phyloP scores from a whole-genome alignment of 64 coral and sea anemone species.

The Platygyra sinensis region DNA sequence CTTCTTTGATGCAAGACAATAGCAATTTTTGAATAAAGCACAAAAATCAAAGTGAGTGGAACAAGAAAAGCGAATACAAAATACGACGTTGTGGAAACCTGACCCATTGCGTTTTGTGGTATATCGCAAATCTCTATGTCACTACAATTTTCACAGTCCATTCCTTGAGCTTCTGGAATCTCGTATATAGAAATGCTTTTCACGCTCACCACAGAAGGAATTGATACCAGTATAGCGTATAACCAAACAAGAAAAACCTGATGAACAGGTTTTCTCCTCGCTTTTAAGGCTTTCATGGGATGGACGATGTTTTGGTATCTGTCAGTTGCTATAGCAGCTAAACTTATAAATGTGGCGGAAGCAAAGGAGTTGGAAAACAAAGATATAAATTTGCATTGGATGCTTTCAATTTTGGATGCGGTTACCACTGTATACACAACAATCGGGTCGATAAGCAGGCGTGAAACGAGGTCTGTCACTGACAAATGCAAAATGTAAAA shows the following conservation, averaged over 20 bases:
- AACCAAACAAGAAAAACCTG: slow-evolving; percentile 17
- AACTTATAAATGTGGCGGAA: slow-evolving; percentile 23
- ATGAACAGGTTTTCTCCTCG: not conserved
- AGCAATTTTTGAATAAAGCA: not conserved
- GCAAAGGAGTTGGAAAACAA: not conserved
- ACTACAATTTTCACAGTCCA: not conserved
- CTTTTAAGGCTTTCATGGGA: not conserved
- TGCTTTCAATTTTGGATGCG: not conserved
- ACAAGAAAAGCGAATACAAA: not conserved
- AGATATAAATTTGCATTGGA: not conserved
- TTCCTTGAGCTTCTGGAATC: not conserved
- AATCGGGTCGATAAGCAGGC: slow-evolving; percentile 2
- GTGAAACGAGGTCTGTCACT: slow-evolving; percentile 11
- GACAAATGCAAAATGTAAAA: slow-evolving; percentile 52
- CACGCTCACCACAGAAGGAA: not conserved
- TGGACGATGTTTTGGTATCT: slow-evolving; percentile 18
- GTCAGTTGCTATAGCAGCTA: slow-evolving; percentile 24
- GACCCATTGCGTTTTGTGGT: not conserved
- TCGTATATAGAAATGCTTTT: not conserved
- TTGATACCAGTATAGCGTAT: not conserved
- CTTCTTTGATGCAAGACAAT: slow-evolving; percentile 6
- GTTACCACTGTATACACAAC: not conserved
- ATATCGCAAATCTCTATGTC: not conserved
- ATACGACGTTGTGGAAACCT: not conserved
- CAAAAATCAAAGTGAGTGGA: not conserved